phyloP scores from a whole-genome alignment of 2,888 invertebrate species.

The Erannis defoliaria region DNA sequence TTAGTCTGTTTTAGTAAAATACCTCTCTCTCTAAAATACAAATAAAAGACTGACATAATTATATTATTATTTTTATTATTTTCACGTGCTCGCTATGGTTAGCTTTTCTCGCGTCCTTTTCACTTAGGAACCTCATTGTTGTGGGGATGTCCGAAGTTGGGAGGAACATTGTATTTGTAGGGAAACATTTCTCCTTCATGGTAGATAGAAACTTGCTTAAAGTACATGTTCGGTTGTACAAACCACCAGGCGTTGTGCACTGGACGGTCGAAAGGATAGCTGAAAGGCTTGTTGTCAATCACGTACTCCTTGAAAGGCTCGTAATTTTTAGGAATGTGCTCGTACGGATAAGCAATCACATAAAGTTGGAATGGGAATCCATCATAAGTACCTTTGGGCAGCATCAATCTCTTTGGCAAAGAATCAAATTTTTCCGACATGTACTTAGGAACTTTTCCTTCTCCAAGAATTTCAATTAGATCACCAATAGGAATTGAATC shows the following conservation, averaged over 20 bases:
- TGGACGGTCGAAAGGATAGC: conserved; percentile 87
- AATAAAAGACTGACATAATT: not conserved
- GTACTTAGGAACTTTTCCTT: conserved; percentile 82
- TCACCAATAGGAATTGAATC: conserved; percentile 88
- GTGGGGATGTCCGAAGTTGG: conserved; percentile 48
- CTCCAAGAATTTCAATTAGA: conserved; percentile 86
- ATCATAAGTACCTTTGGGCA: conserved; percentile 90
- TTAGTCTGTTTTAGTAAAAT: too few relatives aligned
- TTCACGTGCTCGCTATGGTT: conserved; percentile 27
- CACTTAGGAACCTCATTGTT: conserved; percentile 56
- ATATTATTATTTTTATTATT: conserved; percentile 13
- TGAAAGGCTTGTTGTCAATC: conserved; percentile 82
- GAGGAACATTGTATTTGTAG: conserved; percentile 61
- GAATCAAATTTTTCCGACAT: conserved; percentile 85
- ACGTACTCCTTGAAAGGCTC: conserved; percentile 61
- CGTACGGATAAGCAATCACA: conserved; percentile 87
- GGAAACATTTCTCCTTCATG: conserved; percentile 74
- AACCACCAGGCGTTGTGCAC: conserved; percentile 74
- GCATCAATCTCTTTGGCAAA: conserved; percentile 89
- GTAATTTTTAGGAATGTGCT: conserved; percentile 68
- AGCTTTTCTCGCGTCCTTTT: conserved; percentile 52
- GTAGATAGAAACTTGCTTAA: conserved; percentile 86
- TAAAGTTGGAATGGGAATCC: conserved; percentile 89
- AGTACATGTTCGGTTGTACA: conserved; percentile 87
- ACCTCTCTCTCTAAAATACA: not conserved